Conservation (phyloP, 2,797 vertebrate genomes). For the Etheostoma perlongum region DNA sequence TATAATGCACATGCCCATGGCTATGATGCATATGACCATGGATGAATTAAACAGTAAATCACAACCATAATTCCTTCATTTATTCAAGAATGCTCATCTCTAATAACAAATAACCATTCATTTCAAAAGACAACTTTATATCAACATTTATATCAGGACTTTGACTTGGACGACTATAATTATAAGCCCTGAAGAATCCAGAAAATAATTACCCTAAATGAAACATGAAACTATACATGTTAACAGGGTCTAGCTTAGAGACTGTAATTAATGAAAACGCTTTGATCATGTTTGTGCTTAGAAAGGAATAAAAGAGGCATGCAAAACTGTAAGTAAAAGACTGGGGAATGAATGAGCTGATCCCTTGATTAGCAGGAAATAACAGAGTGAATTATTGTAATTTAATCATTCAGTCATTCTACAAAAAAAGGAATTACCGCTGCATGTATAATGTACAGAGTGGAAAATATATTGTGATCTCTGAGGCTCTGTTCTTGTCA, state of each 20-base stretch:
- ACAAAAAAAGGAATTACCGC: conserved; percentile 72
- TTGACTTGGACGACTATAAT: conserved; percentile 34
- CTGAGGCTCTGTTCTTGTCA: conserved; percentile 60
- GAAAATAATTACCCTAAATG: conserved; percentile 53
- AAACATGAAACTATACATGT: conserved; percentile 52
- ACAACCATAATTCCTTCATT: neutral
- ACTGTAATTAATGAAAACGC: conserved; percentile 55
- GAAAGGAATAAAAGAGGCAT: conserved; percentile 61
- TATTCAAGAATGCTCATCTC: neutral
- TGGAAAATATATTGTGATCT: conserved; percentile 64
- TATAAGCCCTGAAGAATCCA: conserved; percentile 38
- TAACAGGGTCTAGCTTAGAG: conserved; percentile 47
- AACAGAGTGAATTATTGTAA: conserved; percentile 72
- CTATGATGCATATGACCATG: neutral
- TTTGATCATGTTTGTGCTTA: conserved; percentile 73
- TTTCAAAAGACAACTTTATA: neutral
- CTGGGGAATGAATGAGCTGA: conserved; percentile 57
- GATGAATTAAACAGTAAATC: neutral
- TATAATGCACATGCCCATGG: neutral
- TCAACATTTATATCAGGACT: conserved; percentile 18
- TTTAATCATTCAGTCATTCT: conserved; percentile 67
- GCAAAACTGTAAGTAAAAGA: conserved; percentile 59
- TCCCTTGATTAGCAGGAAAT: conserved; percentile 70
- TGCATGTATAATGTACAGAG: conserved; percentile 63
- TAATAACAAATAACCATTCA: neutral